phyloP scores from a whole-genome alignment of 2,888 invertebrate genomes.

The Odiellus spinosus region DNA sequence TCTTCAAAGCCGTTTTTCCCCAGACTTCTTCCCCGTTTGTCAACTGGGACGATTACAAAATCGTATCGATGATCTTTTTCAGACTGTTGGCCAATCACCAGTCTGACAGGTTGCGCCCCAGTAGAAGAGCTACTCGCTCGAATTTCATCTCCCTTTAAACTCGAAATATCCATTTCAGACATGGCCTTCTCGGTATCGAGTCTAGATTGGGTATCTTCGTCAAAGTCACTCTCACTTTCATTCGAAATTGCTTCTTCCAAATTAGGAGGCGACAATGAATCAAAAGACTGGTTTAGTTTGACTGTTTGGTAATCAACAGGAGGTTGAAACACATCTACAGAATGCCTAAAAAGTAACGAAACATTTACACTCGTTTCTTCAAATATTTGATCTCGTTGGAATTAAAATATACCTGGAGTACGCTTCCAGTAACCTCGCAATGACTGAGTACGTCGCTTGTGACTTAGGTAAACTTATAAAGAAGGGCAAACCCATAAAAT shows the following conservation, averaged over 20 bases:
- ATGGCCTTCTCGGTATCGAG: no score
- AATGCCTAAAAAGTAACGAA: slow-evolving; percentile 24
- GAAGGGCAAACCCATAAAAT: slow-evolving; percentile 33
- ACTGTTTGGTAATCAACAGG: slow-evolving; percentile 21
- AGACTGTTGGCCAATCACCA: slow-evolving; percentile 23
- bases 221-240: no score
- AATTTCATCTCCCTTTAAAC: no score
- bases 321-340: slow-evolving; percentile 33
- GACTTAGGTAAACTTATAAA: slow-evolving; percentile 33
- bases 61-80: slow-evolving; percentile 14
- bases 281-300: no score
- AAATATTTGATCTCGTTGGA: no score
- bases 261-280: no score
- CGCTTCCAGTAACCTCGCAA: slow-evolving; percentile 31
- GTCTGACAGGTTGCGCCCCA: slow-evolving; percentile 4
- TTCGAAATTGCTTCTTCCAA: no score
- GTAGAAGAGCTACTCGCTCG: no score
- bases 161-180: no score
- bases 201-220: no score
- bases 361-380: neutral
- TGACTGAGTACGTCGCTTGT: slow-evolving; percentile 30
- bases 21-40: slow-evolving; percentile 22
- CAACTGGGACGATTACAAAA: slow-evolving; percentile 29
- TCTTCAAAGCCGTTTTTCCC: neutral
- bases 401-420: slow-evolving; percentile 27